Base-by-base conservation (phyloP, 2,797 vertebrate genomes). In the Intellagama lesueurii region DNA sequence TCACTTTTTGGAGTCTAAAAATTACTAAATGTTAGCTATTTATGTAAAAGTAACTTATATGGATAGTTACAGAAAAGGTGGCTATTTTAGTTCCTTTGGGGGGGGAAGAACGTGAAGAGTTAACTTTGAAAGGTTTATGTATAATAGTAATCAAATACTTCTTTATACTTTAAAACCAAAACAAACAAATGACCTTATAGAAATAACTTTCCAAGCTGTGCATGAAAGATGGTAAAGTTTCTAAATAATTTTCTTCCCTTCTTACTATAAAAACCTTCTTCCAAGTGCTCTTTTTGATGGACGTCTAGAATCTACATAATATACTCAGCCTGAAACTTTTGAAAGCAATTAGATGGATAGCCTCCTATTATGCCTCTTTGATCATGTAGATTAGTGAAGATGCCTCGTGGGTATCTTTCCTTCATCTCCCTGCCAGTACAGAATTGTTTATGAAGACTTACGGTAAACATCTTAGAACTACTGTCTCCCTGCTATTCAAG, bases 171-270 rank as follows among this genome's bases (percentile, higher is more conserved):
- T 77, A 32, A 26, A 47, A 77, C 12, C 22, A 77, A 11, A 47
- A 14, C 44, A 11, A 47, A 47, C 26, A 9, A 77, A 77, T 24
- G 11, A 47, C 76, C 12, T 77, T 77, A 26, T 12, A 26, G 44
- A 47, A 77, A 44, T 47, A 28, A 47, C 24, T 47, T 47, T 77
- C 44, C 76, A 47, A 77, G 40, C 40, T 77, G 60, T 47, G 26
- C 76, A 47, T 47, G 89, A 85, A 88, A 91, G 73, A 60, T 90
- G 86, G 82, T 91, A 93, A 92, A 89, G 76, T 83, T 66, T 94
- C 35, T 90, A 90, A 92, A 89, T 60, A 0, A 83, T 90, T 93
- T 91, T 22, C 87, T 92, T 91, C 92, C 76, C 35, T 85, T 32
- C 64, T 83, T 26, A n/a, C 64, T 69, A 81, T 77, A 16, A 81